phyloP scores from a whole-genome alignment of 2,113 vertebrate species.

The Brienomyrus brachyistius region DNA sequence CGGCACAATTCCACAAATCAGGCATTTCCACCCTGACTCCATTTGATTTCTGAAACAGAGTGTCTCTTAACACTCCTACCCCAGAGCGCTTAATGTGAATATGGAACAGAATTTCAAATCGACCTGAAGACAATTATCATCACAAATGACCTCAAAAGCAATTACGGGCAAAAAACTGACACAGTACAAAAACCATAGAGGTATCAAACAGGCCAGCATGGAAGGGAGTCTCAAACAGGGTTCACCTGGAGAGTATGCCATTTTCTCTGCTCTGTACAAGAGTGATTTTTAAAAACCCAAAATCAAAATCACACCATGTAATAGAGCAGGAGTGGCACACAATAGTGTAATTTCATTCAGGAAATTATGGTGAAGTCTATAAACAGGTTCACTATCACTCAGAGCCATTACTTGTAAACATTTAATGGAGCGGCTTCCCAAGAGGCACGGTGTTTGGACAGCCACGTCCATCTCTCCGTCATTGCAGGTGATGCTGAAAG shows the following conservation, averaged over 20 bases:
- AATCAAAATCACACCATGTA: not conserved
- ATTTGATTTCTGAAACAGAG: not conserved
- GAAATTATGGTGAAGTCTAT: not conserved
- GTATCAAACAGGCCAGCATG: not conserved
- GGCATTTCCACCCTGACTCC: not conserved
- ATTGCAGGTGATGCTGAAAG: not conserved
- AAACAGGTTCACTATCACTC: constrained; percentile 7
- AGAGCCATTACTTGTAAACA: constrained; percentile 12
- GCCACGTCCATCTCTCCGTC: not conserved
- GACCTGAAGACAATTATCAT: not conserved
- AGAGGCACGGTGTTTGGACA: not conserved
- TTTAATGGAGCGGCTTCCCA: not conserved
- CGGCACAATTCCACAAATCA: not conserved
- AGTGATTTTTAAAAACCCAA: not conserved
- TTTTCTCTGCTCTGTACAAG: not conserved
- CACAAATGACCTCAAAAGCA: not conserved
- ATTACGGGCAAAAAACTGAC: not conserved
- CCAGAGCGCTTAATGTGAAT: not conserved
- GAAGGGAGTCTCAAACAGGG: not conserved
- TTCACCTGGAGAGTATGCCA: not conserved
- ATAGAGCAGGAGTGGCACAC: not conserved
- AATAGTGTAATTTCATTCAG: not conserved
- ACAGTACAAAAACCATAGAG: not conserved
- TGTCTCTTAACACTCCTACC: not conserved
- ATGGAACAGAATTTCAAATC: not conserved